Base-by-base conservation (phyloP, 2,888 invertebrate genomes). In the Agriopis marginaria region DNA sequence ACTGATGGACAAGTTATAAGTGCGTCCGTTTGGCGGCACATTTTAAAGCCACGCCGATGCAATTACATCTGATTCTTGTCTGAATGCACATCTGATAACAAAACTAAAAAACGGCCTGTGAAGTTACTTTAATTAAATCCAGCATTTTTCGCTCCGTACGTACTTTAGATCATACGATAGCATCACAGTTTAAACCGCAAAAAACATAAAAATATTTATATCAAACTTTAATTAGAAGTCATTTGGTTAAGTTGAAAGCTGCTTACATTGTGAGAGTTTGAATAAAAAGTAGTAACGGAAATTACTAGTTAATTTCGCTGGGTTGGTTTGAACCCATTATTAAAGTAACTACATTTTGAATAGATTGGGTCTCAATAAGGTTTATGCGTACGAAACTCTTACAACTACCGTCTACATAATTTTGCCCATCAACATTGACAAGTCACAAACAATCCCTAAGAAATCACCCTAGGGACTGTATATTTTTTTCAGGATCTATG, bases 1-100 rank as follows among this genome's bases (percentile, higher is more conserved):
- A 60, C 63, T 44, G 59, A 73, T 70, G 71, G 68, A 68, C 71
- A 80, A 81, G 79, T 79, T 79, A 81, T 81, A 79, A 45, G 47
- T 58, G 8, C 78, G 83, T 85, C 81, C 80, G 79, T 82, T 84
- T 77, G 83, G 86, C 89, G 91, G 91, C 84, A 83, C 82, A 80
- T 86, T 84, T 86, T 84, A 90, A 88, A 84, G 86, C 84, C 83
- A 81, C 81, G 80, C 81, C 82, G 78, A 81, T 86, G 89, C 89
- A 91, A 91, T 92, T 91, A 92, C 90, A 89, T 87, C 83, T 83
- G 87, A 89, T 88, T 84, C 85, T 89, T 88, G 89, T 89, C 89
- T 82, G 83, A 82, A 80, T 81, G 82, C 84, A 80, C 84, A 91
- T 92, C 91, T 89, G 93, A 92, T 93, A 93, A 90, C 84, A 77